These are phyloP conservation scores for Teleogryllus occipitalis DNA, from an alignment of 1,140 invertebrate genomes.

Conservation along the genomic window DNA sequence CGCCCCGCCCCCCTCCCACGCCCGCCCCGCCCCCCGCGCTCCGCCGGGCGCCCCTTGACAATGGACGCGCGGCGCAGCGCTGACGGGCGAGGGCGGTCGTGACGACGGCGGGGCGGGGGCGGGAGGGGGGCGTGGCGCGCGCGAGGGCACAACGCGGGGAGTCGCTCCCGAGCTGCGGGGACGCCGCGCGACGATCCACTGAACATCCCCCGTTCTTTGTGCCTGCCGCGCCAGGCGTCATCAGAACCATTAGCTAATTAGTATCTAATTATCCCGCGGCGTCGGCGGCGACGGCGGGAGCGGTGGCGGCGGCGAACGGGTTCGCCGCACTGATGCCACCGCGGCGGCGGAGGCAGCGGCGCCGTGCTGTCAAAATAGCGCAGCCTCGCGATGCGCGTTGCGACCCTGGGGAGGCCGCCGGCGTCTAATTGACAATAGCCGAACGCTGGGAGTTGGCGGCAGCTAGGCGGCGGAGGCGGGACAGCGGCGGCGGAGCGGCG, in stretches of 20 bases:
- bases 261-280: background rate
- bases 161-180: too few relatives aligned
- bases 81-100: background rate
- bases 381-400: background rate
- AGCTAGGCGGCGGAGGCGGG: too few relatives aligned
- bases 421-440: too few relatives aligned
- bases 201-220: background rate
- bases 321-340: background rate
- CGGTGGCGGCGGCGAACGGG: too few relatives aligned
- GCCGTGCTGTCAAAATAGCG: background rate
- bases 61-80: background rate
- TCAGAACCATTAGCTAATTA: constrained; percentile 1
- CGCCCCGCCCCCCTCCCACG: too few relatives aligned
- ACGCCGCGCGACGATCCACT: background rate
- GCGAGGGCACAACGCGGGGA: too few relatives aligned
- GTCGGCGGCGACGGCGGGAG: too few relatives aligned
- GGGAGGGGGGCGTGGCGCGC: too few relatives aligned
- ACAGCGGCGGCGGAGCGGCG: too few relatives aligned
- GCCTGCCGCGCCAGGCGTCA: background rate
- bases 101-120: background rate
- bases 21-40: background rate
- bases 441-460: too few relatives aligned
- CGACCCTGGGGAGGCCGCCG: too few relatives aligned
- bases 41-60: background rate
- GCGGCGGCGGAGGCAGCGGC: too few relatives aligned